Conservation (phyloP, 2,888 invertebrate genomes). For the Clivina fossor region DNA sequence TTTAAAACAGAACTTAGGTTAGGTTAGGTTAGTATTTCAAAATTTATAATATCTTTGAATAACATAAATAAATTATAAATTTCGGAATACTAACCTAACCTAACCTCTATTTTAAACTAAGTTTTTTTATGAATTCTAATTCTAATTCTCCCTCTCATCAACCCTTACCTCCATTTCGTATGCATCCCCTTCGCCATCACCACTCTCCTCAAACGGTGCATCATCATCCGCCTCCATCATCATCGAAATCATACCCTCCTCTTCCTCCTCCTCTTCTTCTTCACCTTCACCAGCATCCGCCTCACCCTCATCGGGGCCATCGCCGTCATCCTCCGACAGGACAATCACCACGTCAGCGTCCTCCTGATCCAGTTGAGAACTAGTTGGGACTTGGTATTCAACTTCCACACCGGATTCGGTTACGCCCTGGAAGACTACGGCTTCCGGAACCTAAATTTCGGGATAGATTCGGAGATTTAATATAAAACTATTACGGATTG, state of each 20-base stretch:
- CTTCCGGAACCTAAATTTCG: too few relatives aligned
- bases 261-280: conserved; percentile 61
- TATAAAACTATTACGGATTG: too few relatives aligned
- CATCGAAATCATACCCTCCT: too few relatives aligned
- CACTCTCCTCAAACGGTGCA: conserved; percentile 52
- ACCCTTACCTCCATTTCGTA: conserved; percentile 57
- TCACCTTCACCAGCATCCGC: conserved; percentile 54
- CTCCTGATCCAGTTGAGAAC: conserved; percentile 83
- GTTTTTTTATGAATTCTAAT: too few relatives aligned
- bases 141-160: conserved; percentile 50
- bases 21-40: too few relatives aligned
- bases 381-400: conserved; percentile 84
- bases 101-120: too few relatives aligned
- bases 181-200: conserved; percentile 59
- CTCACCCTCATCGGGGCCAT: conserved; percentile 58
- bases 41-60: too few relatives aligned
- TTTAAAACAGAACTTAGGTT: too few relatives aligned
- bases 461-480: too few relatives aligned
- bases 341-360: conserved; percentile 81
- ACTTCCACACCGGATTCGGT: conserved; percentile 66
- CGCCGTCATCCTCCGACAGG: conserved; percentile 78
- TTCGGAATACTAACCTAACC: too few relatives aligned
- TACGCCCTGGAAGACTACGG: conserved; percentile 54
- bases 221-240: conserved; percentile 60
- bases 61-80: too few relatives aligned